These are phyloP conservation scores for Scolopax bukidnonensis DNA, from an alignment of 2,797 vertebrate genomes.

Conservation along the genomic window DNA sequence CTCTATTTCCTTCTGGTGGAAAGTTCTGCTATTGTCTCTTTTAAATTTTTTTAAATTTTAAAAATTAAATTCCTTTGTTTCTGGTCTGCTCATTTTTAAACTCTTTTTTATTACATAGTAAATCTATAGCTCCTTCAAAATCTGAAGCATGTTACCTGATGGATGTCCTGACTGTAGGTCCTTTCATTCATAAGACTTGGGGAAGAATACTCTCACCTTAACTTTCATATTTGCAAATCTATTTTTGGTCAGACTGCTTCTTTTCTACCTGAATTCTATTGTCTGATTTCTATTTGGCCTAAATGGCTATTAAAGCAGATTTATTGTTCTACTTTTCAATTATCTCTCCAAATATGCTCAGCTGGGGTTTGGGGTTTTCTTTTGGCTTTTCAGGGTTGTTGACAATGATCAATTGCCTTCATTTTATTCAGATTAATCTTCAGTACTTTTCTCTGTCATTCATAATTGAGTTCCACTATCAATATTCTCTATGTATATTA, in stretches of 20 bases:
- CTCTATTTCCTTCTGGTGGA: background rate
- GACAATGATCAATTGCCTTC: constrained; percentile 19
- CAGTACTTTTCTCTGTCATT: background rate
- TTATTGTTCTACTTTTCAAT: background rate
- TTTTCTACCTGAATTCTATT: background rate
- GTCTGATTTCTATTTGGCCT: background rate
- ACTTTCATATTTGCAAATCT: background rate
- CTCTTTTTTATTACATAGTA: background rate
- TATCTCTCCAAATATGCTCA: constrained; percentile 10
- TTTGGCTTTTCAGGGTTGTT: background rate
- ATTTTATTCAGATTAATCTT: constrained; percentile 56
- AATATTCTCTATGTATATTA: background rate
- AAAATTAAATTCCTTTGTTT: background rate
- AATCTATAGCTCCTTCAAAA: background rate
- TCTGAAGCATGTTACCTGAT: background rate
- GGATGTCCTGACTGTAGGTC: background rate
- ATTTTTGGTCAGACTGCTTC: background rate
- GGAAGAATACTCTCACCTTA: background rate
- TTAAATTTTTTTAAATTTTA: background rate
- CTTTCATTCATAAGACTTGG: background rate
- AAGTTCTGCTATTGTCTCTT: background rate
- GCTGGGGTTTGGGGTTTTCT: background rate
- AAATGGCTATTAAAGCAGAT: background rate
- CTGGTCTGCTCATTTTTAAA: background rate
- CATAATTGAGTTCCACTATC: constrained; percentile 24